Evolutionary conservation across 1,140 invertebrate genomes (phyloP), one percentile per base, ranked within the genome.

Genomic region (Phocides pigmalion): DNA sequence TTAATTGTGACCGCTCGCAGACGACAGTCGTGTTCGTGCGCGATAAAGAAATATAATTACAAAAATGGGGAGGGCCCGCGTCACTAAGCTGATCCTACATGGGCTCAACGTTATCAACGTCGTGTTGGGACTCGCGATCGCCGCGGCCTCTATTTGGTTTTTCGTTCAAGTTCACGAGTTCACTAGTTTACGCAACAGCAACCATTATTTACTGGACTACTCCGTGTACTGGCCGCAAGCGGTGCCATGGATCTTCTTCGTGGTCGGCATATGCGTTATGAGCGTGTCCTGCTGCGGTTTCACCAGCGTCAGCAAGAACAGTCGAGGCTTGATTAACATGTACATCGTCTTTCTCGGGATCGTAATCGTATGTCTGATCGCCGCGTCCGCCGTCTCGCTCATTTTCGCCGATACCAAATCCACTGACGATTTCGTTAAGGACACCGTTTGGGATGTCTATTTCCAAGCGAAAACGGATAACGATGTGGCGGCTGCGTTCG

Each of bases 161-260:
- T 90, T 85, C 71, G 77, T 82, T 0, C 78, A 90, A 74, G 80
- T 90, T 4, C 66, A 81, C 64, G 74, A 79, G 20, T 72, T 90
- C 50, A 86, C 84, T 1, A 76, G 58, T 6, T 53, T 90, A 11
- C 68, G 87, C 4, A 90, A 90, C 51, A 74, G 73, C 32, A 89
- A 87, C 64, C 87, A 90, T 35, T 89, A 90, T 16, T 44, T 87
- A 0, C 68, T 90, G 49, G 87, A 90, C 47, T 90, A 89, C 77
- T 85, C 80, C 37, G 77, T 90, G 37, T 87, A 87, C 25, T 90
- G 86, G 87, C 87, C 86, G 0, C 87, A 90, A 66, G 86, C 82
- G 0, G 72, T 89, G 5, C 88, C 88, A 0, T 87, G 86, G 86
- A 58, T 90, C 15, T 89, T 90, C 49, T 74, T 89, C 15, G 47